Base-by-base conservation (phyloP, 2,888 invertebrate genomes). In the Lordiphosa andalusiaca region DNA sequence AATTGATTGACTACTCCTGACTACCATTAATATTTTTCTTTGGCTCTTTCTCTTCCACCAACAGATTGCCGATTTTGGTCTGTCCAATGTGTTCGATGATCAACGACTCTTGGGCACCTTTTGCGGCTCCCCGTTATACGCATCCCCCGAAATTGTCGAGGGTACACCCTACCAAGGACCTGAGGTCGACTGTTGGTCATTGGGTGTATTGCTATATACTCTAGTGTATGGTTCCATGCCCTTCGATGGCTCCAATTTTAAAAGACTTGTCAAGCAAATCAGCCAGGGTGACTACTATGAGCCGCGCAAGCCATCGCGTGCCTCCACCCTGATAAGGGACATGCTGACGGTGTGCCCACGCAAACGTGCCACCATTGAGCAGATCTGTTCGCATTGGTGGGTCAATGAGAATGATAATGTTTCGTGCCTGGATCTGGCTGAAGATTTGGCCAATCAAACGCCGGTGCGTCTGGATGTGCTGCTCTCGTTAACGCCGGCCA, bases 171-270 rank as follows among this genome's bases (percentile, higher is more conserved):
- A 98, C 88, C 95, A 95, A 86, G 99, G 99, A 5, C 99, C 99
- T 3, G 99, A 99, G 92, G 98, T 95, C 49, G 95, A 95, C 87
- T 95, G 95, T 87, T 95, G 95, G 99, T 98, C 98, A 21, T 91
- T 99, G 65, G 99, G 99, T 53, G 99, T 99, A 47, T 92, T 99
- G 46, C 92, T 99, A 7, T 99, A 99, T 90, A 99, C 99, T 44
- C 92, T 99, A 86, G 98, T 99, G 72, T 99, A 99, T 89, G 99
- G 99, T 77, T 98, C 98, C 70, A 99, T 99, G 99, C 99, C 96
- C 52, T 99, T 99, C 89, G 99, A 99, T 91, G 99, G 99, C 63
- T 96, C 97, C 67, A 98, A 99, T 91, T 99, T 99, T 90, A 98
- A 98, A 90, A 93, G 96, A 84, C 93, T 99, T 86, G 98, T 98